Evolutionary conservation across 1,140 invertebrate genomes (phyloP).

Genomic region (Calliopsis andreniformis): DNA sequence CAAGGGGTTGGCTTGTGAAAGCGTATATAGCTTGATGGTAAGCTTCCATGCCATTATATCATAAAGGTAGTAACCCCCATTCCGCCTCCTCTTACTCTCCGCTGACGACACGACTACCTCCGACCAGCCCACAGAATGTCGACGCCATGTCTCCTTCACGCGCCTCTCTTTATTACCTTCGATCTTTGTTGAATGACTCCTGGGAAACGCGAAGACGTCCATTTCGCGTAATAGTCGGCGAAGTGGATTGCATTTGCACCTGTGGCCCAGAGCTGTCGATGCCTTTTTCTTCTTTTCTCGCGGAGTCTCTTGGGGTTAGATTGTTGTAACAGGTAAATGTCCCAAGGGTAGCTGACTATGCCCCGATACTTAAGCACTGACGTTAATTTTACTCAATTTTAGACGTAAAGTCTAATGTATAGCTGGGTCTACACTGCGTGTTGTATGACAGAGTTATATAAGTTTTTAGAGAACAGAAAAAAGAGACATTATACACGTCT

Average conservation of each 20-base stretch:
- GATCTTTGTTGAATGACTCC: constrained; percentile 55
- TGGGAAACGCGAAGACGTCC: constrained; percentile 59
- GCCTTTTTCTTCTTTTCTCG: background rate
- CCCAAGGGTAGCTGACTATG: too few species aligned
- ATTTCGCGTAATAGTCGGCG: constrained; percentile 53
- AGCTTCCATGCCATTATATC: constrained; percentile 68
- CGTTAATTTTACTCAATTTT: too few species aligned
- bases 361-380: too few species aligned
- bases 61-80: constrained; percentile 66
- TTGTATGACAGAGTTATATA: too few species aligned
- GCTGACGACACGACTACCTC: constrained; percentile 17
- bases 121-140: constrained; percentile 58
- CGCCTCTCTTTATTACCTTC: constrained; percentile 67
- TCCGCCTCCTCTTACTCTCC: constrained; percentile 64
- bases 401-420: too few species aligned
- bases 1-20: constrained; percentile 9
- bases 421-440: too few species aligned
- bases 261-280: background rate
- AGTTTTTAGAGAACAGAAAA: too few species aligned
- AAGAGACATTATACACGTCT: too few species aligned
- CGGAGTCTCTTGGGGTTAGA: too few species aligned
- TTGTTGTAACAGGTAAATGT: too few species aligned
- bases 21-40: constrained; percentile 45
- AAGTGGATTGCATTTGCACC: constrained; percentile 41
- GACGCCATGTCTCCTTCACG: constrained; percentile 66